phyloP scores from a whole-genome alignment of 1,140 invertebrate species.

The Kradibia gibbosae region DNA sequence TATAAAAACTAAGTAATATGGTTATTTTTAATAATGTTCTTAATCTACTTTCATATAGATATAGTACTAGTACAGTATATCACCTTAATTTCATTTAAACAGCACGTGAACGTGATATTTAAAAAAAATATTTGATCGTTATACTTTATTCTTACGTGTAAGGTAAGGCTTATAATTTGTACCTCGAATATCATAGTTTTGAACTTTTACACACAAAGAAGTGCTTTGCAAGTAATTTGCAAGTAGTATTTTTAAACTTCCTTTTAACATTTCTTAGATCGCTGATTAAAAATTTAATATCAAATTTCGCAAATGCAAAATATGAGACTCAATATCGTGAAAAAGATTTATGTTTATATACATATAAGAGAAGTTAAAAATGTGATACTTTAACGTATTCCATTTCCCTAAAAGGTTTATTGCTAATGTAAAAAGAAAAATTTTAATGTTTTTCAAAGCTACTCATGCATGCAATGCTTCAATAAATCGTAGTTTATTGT shows the following conservation, averaged over 20 bases:
- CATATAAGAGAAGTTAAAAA: background rate
- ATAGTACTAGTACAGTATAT: background rate
- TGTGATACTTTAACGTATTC: background rate
- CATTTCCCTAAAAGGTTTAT: background rate
- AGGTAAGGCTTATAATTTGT: background rate
- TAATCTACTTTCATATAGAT: too few species aligned
- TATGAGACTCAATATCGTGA: background rate
- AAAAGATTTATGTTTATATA: background rate
- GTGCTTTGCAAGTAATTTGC: background rate
- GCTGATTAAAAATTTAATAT: background rate
- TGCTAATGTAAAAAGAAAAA: background rate
- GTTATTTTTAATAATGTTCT: too few species aligned
- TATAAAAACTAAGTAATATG: too few species aligned
- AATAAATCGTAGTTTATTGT: conserved; percentile 19
- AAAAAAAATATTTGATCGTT: background rate
- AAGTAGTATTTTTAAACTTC: background rate
- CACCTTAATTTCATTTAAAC: background rate
- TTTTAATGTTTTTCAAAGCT: conserved; percentile 18
- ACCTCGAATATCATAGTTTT: background rate
- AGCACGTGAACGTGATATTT: background rate
- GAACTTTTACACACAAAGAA: background rate
- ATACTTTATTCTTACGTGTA: background rate
- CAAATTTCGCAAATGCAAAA: background rate
- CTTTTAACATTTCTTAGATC: background rate
- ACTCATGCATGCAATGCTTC: conserved; percentile 14